A percentile compares a stretch with the other conserved stretches of the same genome.
These are phyloP conservation scores for Plagodis pulveraria DNA, from an alignment of 2,888 invertebrate genomes.

Conservation along the genomic window DNA sequence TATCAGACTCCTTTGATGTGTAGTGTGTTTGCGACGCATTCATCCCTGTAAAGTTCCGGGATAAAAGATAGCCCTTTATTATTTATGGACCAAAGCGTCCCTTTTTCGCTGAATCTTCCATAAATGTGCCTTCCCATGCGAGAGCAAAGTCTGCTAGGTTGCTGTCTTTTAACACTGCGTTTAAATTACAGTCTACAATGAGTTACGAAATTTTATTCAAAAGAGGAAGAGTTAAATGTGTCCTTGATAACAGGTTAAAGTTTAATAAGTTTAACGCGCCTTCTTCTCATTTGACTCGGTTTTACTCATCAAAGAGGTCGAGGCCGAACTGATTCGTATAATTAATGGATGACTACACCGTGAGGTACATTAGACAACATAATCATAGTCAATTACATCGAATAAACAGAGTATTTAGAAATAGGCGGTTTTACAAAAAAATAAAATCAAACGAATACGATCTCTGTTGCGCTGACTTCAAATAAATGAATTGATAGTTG, in stretches of 20 bases:
- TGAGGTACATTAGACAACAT: conserved; percentile 21
- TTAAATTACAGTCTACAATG: conserved; percentile 17
- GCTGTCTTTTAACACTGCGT: conserved; percentile 18
- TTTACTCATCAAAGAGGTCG: conserved; percentile 51
- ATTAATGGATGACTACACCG: conserved; percentile 48
- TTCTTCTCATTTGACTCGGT: conserved; percentile 55
- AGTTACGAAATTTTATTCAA: conserved; percentile 31
- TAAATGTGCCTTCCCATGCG: conserved; percentile 41
- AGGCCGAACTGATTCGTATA: conserved; percentile 67
- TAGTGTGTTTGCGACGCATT: conserved; percentile 48
- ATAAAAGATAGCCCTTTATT: conserved; percentile 69
- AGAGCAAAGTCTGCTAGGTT: conserved; percentile 7
- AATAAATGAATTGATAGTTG: conserved; percentile 34
- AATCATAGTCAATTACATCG: conserved; percentile 8
- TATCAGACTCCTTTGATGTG: conserved; percentile 33
- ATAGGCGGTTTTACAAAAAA: conserved; percentile 26
- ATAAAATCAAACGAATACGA: conserved; percentile 22
- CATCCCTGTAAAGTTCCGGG: conserved; percentile 53
- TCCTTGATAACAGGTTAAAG: conserved; percentile 54
- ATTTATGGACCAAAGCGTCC: conserved; percentile 67
- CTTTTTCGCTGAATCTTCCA: conserved; percentile 55
- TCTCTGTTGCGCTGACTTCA: conserved; percentile 30
- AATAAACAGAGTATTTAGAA: conserved; percentile 8
- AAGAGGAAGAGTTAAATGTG: conserved; percentile 34
- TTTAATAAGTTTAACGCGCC: conserved; percentile 71